Percentiles rank a stretch among this genome's conserved stretches.
Conservation (phyloP, 2,113 vertebrate species). For the Bombycilla garrulus region DNA sequence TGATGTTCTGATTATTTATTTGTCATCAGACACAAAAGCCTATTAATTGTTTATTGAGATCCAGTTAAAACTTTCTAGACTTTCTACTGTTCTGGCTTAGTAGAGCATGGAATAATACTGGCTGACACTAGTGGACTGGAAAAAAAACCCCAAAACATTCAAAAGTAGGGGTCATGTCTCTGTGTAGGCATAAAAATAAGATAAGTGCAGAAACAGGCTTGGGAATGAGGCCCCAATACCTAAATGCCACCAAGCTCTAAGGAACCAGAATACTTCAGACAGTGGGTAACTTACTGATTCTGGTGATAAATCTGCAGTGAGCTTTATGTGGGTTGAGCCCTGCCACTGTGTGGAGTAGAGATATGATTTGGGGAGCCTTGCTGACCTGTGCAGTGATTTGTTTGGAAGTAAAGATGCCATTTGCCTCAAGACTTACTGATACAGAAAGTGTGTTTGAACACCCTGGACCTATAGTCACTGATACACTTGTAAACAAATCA, state of each 20-base stretch:
- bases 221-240: background rate
- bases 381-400: background rate
- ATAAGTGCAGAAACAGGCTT: background rate
- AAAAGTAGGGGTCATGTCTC: background rate
- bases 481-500: background rate
- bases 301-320: background rate
- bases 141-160: background rate
- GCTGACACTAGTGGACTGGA: background rate
- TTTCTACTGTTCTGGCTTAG: background rate
- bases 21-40: background rate
- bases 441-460: background rate
- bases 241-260: background rate
- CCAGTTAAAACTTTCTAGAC: background rate
- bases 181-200: background rate
- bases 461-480: background rate
- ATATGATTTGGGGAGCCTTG: background rate
- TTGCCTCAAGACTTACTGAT: background rate
- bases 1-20: background rate
- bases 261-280: background rate
- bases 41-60: background rate
- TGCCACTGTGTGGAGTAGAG: background rate
- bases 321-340: background rate
- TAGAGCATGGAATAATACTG: background rate
- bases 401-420: background rate
- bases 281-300: background rate